Base-by-base conservation (phyloP, 2,113 vertebrate species). In the Xenopus borealis region DNA sequence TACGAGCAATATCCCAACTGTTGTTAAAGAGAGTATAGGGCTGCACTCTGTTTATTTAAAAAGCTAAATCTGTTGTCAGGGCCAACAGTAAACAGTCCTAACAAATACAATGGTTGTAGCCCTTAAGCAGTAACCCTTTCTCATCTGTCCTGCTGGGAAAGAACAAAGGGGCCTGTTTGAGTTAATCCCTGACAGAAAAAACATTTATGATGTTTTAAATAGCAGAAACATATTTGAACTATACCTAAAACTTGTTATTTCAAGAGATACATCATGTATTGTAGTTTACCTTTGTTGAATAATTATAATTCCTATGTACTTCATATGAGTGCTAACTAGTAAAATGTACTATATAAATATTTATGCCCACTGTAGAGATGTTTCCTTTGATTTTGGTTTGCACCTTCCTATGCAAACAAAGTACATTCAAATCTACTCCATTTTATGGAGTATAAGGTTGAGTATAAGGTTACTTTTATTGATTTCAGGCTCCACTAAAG, bases 11-110 rank as follows among this genome's bases (percentile, higher is more conserved):
- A 53, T 69, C 13, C 47, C 19, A 62, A 61, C n/a, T 13, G 46
- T 46, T 52, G 17, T 18, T 10, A 52, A 40, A 30, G 13, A 69
- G 27, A 47, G 33, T 47, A n/a, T 45, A 44, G 58, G 44, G 23
- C 45, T 23, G 63, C 10, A 23, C 52, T 64, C 47, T 23, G 12
- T 19, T 19, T 44, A 62, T 33, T 53, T 17, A 23, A 18, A n/a
- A 62, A 70, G 72, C 65, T 55, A 55, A 16, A 55, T 66, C 45
- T 71, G 77, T 78, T 79, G 78, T 75, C 72, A 79, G 50, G 78
- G 78, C 67, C 78, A 74, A 63, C 78, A 65, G 78, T 79, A 79
- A 79, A 79, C 77, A 78, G 46, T 74, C 17, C 12, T 8, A 62
- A 50, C 27, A 46, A 40, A 46, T 40, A 66, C 66, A 75, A 75